Percentiles rank a stretch among this genome's conserved stretches.
These are phyloP conservation scores for Athalia rosae DNA, from an alignment of 2,888 invertebrate species.

Conservation along the genomic window DNA sequence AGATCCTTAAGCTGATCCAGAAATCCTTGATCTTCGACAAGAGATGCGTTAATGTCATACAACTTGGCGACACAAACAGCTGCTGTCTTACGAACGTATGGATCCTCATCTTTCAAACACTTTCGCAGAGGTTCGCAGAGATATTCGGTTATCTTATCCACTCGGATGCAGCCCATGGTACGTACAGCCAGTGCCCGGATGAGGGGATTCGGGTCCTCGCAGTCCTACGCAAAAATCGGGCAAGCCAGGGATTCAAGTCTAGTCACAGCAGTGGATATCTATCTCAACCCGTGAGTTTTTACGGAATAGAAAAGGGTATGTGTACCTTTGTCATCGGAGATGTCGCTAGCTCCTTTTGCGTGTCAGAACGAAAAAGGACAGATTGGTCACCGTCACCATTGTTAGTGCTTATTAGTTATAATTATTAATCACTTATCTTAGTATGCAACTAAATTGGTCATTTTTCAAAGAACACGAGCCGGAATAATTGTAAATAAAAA, in stretches of 20 bases:
- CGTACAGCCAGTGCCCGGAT: constrained; percentile 98
- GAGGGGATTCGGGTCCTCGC: constrained; percentile 99
- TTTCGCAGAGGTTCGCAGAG: constrained; percentile 98
- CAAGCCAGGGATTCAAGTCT: constrained; percentile 74
- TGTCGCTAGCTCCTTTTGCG: constrained; percentile 74
- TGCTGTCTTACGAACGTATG: constrained; percentile 98
- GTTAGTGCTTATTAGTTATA: constrained; percentile 58
- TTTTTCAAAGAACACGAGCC: constrained; percentile 73
- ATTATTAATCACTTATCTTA: constrained; percentile 45
- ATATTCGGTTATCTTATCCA: constrained; percentile 99
- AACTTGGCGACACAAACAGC: constrained; percentile 99
- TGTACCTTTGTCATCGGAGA: constrained; percentile 74
- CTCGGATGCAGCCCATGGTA: constrained; percentile 99
- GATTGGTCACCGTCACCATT: constrained; percentile 74
- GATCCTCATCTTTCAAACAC: constrained; percentile 96
- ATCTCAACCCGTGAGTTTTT: constrained; percentile 68
- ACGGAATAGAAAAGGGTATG: constrained; percentile 63
- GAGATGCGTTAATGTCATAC: constrained; percentile 91
- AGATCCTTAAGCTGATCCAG: constrained; percentile 97
- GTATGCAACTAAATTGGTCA: constrained; percentile 63
- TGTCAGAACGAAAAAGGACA: constrained; percentile 74
- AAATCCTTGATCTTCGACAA: constrained; percentile 91
- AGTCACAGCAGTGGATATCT: constrained; percentile 72
- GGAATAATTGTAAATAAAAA: constrained; percentile 6
- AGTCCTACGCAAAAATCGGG: constrained; percentile 85